phyloP scores from a whole-genome alignment of 2,888 invertebrate genomes.

The Perithous albicinctus region DNA sequence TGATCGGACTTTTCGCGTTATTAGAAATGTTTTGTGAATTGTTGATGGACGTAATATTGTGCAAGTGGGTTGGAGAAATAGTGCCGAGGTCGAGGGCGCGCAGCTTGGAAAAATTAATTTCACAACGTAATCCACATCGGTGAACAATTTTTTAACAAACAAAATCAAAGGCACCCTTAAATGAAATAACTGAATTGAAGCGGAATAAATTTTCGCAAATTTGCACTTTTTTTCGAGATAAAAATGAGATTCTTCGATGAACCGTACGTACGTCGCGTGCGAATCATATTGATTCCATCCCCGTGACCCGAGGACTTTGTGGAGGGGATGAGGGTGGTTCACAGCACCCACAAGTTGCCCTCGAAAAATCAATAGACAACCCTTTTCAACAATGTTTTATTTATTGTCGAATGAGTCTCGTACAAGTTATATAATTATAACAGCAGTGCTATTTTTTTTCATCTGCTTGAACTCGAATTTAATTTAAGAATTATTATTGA shows the following conservation, averaged over 20 bases:
- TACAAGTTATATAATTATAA: neutral
- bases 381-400: conserved; percentile 14
- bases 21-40: conserved; percentile 16
- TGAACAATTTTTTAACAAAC: neutral
- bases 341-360: conserved; percentile 10
- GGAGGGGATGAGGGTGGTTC: conserved; percentile 72
- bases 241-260: conserved; percentile 66
- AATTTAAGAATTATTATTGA: neutral
- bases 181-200: neutral
- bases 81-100: conserved; percentile 60
- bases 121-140: conserved; percentile 34
- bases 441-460: neutral
- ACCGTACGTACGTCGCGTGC: conserved; percentile 72
- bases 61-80: conserved; percentile 33
- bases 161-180: neutral
- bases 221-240: too few relatives aligned
- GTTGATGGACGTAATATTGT: conserved; percentile 30
- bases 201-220: conserved; percentile 3
- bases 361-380: conserved; percentile 65
- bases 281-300: conserved; percentile 80
- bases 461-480: neutral
- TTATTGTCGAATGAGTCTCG: neutral
- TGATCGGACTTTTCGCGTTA: neutral
- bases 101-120: conserved; percentile 35
- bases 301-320: conserved; percentile 69